These are phyloP conservation scores for Brachionus asplanchnoidis DNA, from an alignment of 1,140 invertebrate genomes.

Conservation along the genomic window DNA sequence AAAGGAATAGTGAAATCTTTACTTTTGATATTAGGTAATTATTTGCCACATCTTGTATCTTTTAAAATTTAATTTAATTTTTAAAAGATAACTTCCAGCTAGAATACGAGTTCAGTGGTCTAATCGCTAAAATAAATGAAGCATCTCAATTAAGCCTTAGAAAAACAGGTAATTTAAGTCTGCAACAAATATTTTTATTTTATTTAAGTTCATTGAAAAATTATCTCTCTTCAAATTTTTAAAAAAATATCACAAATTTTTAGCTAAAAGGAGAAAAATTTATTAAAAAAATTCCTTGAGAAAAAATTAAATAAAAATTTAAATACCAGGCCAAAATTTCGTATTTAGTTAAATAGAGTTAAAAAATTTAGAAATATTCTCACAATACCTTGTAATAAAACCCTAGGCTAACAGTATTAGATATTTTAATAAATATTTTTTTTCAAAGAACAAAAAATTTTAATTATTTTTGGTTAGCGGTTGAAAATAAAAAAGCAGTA, in stretches of 20 bases:
- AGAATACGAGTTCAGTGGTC: not conserved
- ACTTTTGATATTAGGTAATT: not conserved
- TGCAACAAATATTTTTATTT: too few relatives aligned
- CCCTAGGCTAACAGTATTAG: not conserved
- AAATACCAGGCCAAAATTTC: too few relatives aligned
- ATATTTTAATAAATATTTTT: not conserved
- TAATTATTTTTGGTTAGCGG: too few relatives aligned
- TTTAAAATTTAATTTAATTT: not conserved
- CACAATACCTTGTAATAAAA: not conserved
- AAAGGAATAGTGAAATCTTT: constrained; percentile 15
- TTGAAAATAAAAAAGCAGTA: too few relatives aligned
- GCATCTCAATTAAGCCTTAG: constrained; percentile 7
- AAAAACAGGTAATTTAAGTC: not conserved
- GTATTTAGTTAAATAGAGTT: too few relatives aligned
- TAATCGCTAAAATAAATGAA: constrained; percentile 20
- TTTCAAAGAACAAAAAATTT: not conserved
- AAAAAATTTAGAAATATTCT: not conserved
- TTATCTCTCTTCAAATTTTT: too few relatives aligned
- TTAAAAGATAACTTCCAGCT: not conserved
- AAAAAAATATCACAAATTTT: too few relatives aligned
- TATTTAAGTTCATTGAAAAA: too few relatives aligned
- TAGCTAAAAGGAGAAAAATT: too few relatives aligned
- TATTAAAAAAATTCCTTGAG: too few relatives aligned
- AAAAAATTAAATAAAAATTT: too few relatives aligned
- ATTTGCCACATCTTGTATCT: not conserved